Evolutionary conservation across 2,888 invertebrate species (phyloP).

Genomic region (Ochropacha duplaris): DNA sequence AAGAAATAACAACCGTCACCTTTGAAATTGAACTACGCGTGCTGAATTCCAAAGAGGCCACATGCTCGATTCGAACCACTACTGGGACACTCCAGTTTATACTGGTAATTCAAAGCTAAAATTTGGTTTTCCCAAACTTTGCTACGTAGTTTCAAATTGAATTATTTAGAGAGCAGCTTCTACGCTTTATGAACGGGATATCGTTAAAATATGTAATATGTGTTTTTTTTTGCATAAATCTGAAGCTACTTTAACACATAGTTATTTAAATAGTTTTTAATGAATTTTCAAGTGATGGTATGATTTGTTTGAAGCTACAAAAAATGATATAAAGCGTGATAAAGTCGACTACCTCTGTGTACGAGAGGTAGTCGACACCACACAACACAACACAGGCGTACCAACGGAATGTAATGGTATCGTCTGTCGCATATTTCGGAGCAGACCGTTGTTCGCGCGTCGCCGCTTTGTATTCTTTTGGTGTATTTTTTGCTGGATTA

Average conservation of each 20-base stretch:
- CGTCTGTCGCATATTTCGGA: slow-evolving; percentile 66
- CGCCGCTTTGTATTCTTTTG: slow-evolving; percentile 66
- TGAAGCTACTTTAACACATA: no score
- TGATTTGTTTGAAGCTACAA: background rate
- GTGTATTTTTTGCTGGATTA: slow-evolving; percentile 74
- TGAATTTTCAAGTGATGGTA: background rate
- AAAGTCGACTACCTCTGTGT: slow-evolving; percentile 35
- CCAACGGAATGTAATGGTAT: slow-evolving; percentile 47
- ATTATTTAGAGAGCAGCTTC: slow-evolving; percentile 26
- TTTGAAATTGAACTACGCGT: slow-evolving; percentile 74
- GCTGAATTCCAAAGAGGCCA: slow-evolving; percentile 62
- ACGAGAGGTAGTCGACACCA: no score
- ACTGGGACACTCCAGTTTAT: slow-evolving; percentile 25
- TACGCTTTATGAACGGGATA: slow-evolving; percentile 6
- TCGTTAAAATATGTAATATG: slow-evolving; percentile 3
- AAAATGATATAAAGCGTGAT: slow-evolving; percentile 24
- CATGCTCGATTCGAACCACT: slow-evolving; percentile 37
- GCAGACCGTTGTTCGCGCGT: slow-evolving; percentile 54
- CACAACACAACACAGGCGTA: slow-evolving; percentile 21
- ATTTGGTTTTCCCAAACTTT: slow-evolving; percentile 12
- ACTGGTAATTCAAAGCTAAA: slow-evolving; percentile 14
- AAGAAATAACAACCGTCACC: slow-evolving; percentile 75
- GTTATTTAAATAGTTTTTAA: no score
- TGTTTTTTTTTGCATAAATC: no score
- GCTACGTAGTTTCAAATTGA: slow-evolving; percentile 32